A percentile compares a stretch with the other conserved stretches of the same genome.
Conservation (phyloP, 2,888 invertebrate genomes). For the Mythimna impura region DNA sequence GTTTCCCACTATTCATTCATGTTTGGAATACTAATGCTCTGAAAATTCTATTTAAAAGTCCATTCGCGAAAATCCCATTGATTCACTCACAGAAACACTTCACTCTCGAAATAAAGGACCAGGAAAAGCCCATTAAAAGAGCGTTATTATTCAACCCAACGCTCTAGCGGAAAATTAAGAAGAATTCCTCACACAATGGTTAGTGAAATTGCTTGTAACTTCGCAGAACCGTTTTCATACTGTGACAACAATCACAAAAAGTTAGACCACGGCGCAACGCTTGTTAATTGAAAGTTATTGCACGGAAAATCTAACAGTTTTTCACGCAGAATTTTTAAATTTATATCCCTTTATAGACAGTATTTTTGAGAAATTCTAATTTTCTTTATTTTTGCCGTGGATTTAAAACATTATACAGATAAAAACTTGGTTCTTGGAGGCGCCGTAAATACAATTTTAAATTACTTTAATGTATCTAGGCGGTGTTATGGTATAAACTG, state of each 20-base stretch:
- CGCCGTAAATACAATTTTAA: conserved; percentile 70
- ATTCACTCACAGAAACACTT: conserved; percentile 70
- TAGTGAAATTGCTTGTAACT: conserved; percentile 77
- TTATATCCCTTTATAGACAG: conserved; percentile 57
- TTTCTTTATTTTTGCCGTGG: conserved; percentile 23
- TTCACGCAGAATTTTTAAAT: conserved; percentile 52
- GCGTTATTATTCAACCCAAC: conserved; percentile 80
- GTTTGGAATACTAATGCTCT: conserved; percentile 23
- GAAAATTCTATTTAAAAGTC: conserved; percentile 52
- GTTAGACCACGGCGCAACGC: conserved; percentile 64
- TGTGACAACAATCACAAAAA: conserved; percentile 73
- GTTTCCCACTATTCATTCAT: conserved; percentile 29
- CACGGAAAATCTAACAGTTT: conserved; percentile 57
- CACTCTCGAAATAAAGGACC: conserved; percentile 77
- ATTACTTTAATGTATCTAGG: conserved; percentile 70
- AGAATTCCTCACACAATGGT: conserved; percentile 79
- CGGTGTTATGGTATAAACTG: conserved; percentile 62
- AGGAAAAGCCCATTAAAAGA: conserved; percentile 79
- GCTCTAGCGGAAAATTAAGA: conserved; percentile 85
- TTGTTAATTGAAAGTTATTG: conserved; percentile 74
- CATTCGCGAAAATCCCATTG: conserved; percentile 60
- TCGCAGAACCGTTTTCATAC: conserved; percentile 67
- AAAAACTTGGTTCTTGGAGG: conserved; percentile 59
- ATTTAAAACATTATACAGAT: conserved; percentile 37
- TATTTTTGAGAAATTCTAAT: conserved; percentile 25